Base-by-base conservation (phyloP, 2,888 invertebrate species). In the Drosophila neotestacea region DNA sequence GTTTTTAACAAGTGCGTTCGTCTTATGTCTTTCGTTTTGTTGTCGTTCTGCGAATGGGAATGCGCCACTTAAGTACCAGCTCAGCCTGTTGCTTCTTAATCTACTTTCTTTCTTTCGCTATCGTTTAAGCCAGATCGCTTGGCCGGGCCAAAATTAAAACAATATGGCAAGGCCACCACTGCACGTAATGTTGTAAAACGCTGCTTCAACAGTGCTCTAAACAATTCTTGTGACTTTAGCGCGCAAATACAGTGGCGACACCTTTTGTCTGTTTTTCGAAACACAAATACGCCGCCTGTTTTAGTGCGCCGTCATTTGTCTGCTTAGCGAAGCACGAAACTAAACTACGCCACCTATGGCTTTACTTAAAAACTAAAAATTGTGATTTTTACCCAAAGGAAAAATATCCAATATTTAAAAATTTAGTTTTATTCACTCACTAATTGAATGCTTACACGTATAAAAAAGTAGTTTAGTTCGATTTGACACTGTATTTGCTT, bases 401-500 rank as follows among this genome's bases (percentile, higher is more conserved):
- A 42, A 22, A 4, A 42, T n/a, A 3, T n/a, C 13, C 1, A 11
- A 5, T 30, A 55, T 56, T 46, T 46, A 36, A 13, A 38, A 50
- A 41, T 67, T 41, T 52, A 39, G n/a, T 73, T 73, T 78, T 79
- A 78, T 79, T 77, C 52, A 62, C 60, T 67, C 50, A 73, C 59
- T 67, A 73, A 38, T 77, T 73, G 76, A 67, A 62, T 64, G 61
- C 74, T 79, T 70, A 79, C 58, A 74, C 51, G 55, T 74, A 74
- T 52, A 71, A 78, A 77, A 77, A 66, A 27, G 48, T 63, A 60
- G 52, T 65, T 64, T 54, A 39, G 47, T 83, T 63, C 59, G 67
- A 70, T 79, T 80, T 72, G 81, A 79, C 80, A 73, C 77, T 59
- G 51, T 69, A 67, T 55, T 72, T 48, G 47, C 54, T 54, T 70